These are phyloP conservation scores for Mormyrus hasselquistii DNA, from an alignment of 2,797 vertebrate species.

Conservation along the genomic window DNA sequence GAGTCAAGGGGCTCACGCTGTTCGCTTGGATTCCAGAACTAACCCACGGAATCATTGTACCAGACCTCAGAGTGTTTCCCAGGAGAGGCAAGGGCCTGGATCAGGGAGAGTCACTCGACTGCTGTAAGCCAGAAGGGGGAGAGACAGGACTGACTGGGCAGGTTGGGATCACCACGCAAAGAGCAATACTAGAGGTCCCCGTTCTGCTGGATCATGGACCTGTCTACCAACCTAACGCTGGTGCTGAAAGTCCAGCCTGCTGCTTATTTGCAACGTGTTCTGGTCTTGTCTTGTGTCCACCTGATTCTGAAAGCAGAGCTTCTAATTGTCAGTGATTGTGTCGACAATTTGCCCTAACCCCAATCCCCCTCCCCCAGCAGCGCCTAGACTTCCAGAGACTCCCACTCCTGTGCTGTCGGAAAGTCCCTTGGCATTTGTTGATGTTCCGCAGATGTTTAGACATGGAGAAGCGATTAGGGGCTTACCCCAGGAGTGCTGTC, in stretches of 20 bases:
- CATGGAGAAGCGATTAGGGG: neutral
- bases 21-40: conserved; percentile 16
- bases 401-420: neutral
- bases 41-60: conserved; percentile 3
- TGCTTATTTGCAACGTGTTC: neutral
- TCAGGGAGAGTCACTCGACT: neutral
- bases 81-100: no score
- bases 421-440: neutral
- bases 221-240: neutral
- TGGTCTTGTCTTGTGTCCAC: neutral
- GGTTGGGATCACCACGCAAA: neutral
- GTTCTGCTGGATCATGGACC: neutral
- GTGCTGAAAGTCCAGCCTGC: neutral
- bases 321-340: neutral
- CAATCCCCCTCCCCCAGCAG: neutral
- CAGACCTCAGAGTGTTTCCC: neutral
- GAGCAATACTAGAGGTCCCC: neutral
- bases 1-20: neutral
- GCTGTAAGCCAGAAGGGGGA: neutral
- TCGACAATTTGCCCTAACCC: no score
- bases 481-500: neutral
- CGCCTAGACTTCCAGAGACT: neutral
- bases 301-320: neutral
- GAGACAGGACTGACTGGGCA: neutral
- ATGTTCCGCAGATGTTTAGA: conserved; percentile 23